Percentiles rank a stretch among this genome's conserved stretches.
Evolutionary conservation across 2,113 vertebrate species (phyloP).

Genomic region (Oncorhynchus keta): DNA sequence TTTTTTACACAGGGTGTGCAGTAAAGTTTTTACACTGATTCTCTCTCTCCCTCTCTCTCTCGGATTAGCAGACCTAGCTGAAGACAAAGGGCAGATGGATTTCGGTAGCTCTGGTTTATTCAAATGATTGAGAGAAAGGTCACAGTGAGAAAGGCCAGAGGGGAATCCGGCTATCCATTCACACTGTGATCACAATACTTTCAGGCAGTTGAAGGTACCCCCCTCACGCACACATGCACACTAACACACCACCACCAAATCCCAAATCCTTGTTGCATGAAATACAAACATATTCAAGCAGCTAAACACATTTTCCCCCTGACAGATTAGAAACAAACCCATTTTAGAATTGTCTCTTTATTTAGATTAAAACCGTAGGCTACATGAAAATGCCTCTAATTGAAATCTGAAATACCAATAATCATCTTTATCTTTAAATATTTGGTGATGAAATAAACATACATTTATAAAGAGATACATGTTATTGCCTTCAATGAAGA

Average conservation of each 20-base stretch:
- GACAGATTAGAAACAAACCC: no score
- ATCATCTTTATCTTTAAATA: no score
- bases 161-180: no score
- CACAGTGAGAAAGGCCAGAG: constrained; percentile 61
- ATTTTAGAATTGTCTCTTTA: no score
- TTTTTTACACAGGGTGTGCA: background rate
- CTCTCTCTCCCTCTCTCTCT: constrained; percentile 33
- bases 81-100: constrained; percentile 83
- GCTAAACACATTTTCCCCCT: no score
- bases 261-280: no score
- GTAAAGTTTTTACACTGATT: constrained; percentile 5
- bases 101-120: constrained; percentile 80
- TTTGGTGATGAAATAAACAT: no score
- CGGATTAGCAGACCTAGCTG: constrained; percentile 73
- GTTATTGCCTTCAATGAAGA: no score
- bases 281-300: background rate
- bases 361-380: no score
- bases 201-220: constrained; percentile 36
- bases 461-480: no score
- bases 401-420: constrained; percentile 16
- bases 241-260: no score
- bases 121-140: constrained; percentile 81
- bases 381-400: no score
- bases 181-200: constrained; percentile 53
- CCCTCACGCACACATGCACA: constrained; percentile 11